A percentile compares a stretch with the other conserved stretches of the same genome.
These are phyloP conservation scores for Drosophila prosaltans DNA, from an alignment of 1,140 invertebrate species.

Conservation along the genomic window DNA sequence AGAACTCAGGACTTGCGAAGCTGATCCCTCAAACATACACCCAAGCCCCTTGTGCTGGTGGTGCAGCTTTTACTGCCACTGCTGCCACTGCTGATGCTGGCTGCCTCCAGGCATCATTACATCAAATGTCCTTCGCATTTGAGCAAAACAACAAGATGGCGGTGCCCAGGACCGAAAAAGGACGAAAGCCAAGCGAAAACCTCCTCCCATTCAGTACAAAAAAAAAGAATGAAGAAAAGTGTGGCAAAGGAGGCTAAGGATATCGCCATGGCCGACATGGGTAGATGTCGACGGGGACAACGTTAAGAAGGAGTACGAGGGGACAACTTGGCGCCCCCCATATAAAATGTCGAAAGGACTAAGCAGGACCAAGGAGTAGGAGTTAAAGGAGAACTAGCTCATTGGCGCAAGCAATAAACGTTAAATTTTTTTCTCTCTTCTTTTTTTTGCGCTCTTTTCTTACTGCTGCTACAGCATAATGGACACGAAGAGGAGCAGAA, in stretches of 20 bases:
- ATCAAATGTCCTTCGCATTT: conserved; percentile 82
- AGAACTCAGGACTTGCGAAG: conserved; percentile 50
- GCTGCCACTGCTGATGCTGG: conserved; percentile 55
- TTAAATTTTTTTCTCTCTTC: conserved; percentile 70
- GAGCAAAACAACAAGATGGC: conserved; percentile 81
- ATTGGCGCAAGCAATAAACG: conserved; percentile 81
- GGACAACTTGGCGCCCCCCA: conserved; percentile 72
- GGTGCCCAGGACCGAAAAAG: conserved; percentile 55
- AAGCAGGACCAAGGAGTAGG: conserved; percentile 34
- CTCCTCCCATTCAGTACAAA: conserved; percentile 46
- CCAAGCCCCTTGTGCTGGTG: conserved; percentile 46
- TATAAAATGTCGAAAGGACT: conserved; percentile 67
- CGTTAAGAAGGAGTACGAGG: conserved; percentile 14
- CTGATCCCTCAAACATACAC: conserved; percentile 50
- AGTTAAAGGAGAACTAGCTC: conserved; percentile 63
- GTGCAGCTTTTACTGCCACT: conserved; percentile 53
- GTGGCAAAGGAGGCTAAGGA: conserved; percentile 32
- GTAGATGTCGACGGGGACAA: conserved; percentile 24
- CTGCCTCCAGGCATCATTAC: conserved; percentile 81
- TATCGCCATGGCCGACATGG: conserved; percentile 45
- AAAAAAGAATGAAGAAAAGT: conserved; percentile 20
- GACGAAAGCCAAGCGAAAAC: conserved; percentile 66
- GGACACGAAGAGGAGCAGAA: conserved; percentile 42
- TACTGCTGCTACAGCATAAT: conserved; percentile 66
- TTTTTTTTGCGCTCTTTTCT: neutral